A percentile compares a stretch with the other conserved stretches of the same genome.
Conservation (phyloP, 2,888 invertebrate species). For the Disparrhopalites patrizii region DNA sequence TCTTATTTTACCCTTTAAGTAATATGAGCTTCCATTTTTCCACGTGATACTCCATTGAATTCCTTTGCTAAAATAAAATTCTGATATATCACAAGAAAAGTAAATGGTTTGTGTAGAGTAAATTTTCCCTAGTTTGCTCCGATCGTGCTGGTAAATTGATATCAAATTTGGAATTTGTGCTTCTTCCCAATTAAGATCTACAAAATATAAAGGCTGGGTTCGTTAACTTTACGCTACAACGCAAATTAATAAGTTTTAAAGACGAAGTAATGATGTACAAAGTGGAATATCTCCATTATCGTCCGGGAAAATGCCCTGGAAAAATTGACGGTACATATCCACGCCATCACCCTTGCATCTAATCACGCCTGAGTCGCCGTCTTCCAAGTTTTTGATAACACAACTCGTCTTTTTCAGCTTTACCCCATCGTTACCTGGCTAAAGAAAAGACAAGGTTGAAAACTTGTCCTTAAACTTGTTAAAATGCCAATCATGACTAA, state of each 20-base stretch:
- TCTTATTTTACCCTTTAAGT: constrained; percentile 25
- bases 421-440: constrained; percentile 20
- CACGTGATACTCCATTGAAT: constrained; percentile 38
- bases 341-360: constrained; percentile 46
- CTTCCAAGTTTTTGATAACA: constrained; percentile 12
- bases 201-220: constrained; percentile 34
- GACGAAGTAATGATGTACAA: too few relatives aligned
- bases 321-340: constrained; percentile 39
- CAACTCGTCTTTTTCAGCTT: constrained; percentile 25
- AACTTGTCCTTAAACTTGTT: too few relatives aligned
- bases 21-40: constrained; percentile 27
- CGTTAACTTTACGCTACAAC: too few relatives aligned
- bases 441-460: neutral
- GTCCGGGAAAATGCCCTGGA: constrained; percentile 23
- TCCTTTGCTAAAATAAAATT: constrained; percentile 40
- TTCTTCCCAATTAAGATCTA: constrained; percentile 37
- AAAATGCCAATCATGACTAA: too few relatives aligned
- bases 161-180: constrained; percentile 37
- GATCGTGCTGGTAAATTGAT: constrained; percentile 1
- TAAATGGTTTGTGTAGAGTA: constrained; percentile 34
- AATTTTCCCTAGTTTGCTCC: constrained; percentile 1
- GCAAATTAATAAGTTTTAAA: too few relatives aligned
- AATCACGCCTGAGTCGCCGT: constrained; percentile 39
- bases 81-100: constrained; percentile 37
- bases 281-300: constrained; percentile 18